Base-by-base conservation (phyloP, 1,140 invertebrate genomes). In the Anastrepha obliqua region DNA sequence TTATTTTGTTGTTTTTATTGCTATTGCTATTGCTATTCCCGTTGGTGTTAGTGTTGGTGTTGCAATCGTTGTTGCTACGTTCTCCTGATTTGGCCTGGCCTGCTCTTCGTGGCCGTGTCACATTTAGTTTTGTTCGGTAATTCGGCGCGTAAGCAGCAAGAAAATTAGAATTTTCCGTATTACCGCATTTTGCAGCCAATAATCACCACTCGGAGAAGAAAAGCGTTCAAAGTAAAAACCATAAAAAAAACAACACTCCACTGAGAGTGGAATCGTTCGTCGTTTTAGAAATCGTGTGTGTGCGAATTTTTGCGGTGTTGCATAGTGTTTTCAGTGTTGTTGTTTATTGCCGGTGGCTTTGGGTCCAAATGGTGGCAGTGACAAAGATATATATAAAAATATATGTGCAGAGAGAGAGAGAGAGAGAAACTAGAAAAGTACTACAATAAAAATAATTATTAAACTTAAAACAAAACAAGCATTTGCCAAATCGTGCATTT, bases 51-150 rank as follows among this genome's bases (percentile, higher is more conserved):
- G 47, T 9, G 62, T 78, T 70, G 60, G 47, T 11, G 85, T 65
- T 13, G 60, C 64, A 44, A 88, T 86, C 87, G 86, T 70, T 86
- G 88, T 90, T 87, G 86, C 78, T 85, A 88, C 89, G 90, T 86
- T 90, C 85, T 60, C 44, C 67, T 51, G 87, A 88, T 89, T 90
- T 89, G 91, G 90, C 91, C 90, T 90, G 89, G 88, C 39, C 42
- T 87, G 86, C 86, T 90, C 89, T 90, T 89, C 88, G 88, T 89
- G 89, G 90, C 88, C 90, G 89, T 90, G 90, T 90, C 64, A 89
- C 90, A 90, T 91, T 88, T 92, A 92, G 91, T 91, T 92, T 91
- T 89, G 91, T 91, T 92, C 91, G 91, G 91, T 90, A 91, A 92
- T 91, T 92, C 91, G 91, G 92, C 90, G 91, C 90, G 89, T 90